Conservation (phyloP, 2,113 vertebrate species). For the Myotis davidii region DNA sequence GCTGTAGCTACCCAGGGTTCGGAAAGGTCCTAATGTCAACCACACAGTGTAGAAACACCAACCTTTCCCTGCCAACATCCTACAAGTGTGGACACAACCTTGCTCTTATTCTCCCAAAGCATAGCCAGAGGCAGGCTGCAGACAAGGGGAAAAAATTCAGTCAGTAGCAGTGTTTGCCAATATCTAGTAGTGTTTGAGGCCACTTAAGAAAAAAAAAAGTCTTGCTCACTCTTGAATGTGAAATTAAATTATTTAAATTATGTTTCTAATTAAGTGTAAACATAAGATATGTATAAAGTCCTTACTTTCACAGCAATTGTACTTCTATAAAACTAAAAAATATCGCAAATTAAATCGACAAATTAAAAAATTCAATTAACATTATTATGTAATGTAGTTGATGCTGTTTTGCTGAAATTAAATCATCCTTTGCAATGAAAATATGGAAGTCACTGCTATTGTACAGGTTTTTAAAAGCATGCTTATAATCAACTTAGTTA, state of each 20-base stretch:
- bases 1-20: not conserved
- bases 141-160: conserved; percentile 33
- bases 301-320: conserved; percentile 23
- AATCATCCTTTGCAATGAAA: not conserved
- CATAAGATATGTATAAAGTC: conserved; percentile 12
- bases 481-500: not conserved
- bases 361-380: conserved; percentile 41
- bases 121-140: conserved; percentile 42
- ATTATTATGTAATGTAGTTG: not conserved
- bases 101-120: conserved; percentile 23
- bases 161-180: conserved; percentile 37
- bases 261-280: conserved; percentile 39
- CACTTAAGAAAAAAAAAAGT: not conserved
- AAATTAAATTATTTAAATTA: conserved; percentile 57
- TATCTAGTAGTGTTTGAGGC: not conserved
- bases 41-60: conserved; percentile 17
- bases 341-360: conserved; percentile 38
- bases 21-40: not conserved
- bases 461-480: not conserved
- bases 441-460: not conserved
- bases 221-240: conserved; percentile 1
- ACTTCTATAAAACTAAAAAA: not conserved
- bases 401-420: conserved; percentile 37
- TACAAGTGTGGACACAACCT: conserved; percentile 22
- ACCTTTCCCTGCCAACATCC: conserved; percentile 28